Evolutionary conservation across 2,888 invertebrate genomes (phyloP).

Genomic region (Smittia sp.): DNA sequence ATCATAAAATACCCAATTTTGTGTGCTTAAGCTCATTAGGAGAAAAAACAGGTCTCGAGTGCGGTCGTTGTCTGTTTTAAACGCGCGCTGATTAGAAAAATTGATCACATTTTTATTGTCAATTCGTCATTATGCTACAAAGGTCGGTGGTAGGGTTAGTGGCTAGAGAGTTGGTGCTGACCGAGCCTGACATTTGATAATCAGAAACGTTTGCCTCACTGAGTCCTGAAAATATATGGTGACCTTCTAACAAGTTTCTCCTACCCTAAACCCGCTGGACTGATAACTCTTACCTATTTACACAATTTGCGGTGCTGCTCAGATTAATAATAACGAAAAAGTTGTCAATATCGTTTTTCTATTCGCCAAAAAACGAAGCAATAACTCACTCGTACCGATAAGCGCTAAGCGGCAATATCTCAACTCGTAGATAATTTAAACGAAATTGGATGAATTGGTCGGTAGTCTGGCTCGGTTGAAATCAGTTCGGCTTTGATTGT

Average conservation of each 20-base stretch:
- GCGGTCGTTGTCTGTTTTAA: conserved; percentile 1
- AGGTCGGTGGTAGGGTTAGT: not conserved
- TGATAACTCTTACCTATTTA: conserved; percentile 15
- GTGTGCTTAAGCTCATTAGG: not conserved
- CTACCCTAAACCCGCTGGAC: not conserved
- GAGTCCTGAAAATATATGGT: too few species aligned
- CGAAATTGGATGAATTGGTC: conserved; percentile 37
- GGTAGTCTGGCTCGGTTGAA: conserved; percentile 3
- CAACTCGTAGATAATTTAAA: conserved; percentile 40
- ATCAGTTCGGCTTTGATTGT: conserved; percentile 36
- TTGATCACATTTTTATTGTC: conserved; percentile 20
- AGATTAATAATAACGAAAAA: conserved; percentile 24
- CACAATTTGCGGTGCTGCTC: not conserved
- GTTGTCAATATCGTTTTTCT: conserved; percentile 28
- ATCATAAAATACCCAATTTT: conserved; percentile 1
- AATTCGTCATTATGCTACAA: not conserved
- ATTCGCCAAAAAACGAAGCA: conserved; percentile 32
- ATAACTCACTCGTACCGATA: conserved; percentile 37
- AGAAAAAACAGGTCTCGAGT: not conserved
- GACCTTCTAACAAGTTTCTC: too few species aligned
- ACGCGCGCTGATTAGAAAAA: conserved; percentile 10
- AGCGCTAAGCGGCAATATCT: conserved; percentile 38
- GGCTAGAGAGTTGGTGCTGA: too few species aligned
- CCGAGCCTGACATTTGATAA: too few species aligned
- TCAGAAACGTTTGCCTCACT: too few species aligned